Evolutionary conservation across 2,797 vertebrate species (phyloP).

Genomic region (Champsocephalus esox): DNA sequence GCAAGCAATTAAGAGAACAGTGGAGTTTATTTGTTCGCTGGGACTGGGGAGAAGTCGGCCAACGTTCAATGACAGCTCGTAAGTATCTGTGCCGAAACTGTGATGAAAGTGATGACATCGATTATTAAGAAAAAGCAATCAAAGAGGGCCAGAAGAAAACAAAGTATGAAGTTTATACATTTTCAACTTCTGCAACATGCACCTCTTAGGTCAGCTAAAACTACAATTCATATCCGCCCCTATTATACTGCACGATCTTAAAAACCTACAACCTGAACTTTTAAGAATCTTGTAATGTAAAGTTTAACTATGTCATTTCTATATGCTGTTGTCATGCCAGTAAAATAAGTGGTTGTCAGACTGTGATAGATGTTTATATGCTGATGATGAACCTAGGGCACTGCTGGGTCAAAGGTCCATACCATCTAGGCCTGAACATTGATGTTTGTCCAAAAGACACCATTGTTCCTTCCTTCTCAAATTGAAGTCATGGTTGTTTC

Average conservation of each 20-base stretch:
- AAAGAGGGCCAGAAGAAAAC: constrained; percentile 3
- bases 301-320: constrained; percentile 3
- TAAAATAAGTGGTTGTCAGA: constrained; percentile 3
- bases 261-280: constrained; percentile 2
- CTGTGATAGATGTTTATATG: not conserved
- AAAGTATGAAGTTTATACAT: not conserved
- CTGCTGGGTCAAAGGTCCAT: not conserved
- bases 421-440: no score
- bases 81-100: constrained; percentile 12
- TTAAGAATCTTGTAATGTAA: constrained; percentile 3
- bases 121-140: not conserved
- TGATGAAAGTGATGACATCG: constrained; percentile 5
- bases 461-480: no score
- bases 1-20: constrained; percentile 32
- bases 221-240: not conserved
- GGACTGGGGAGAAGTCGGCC: constrained; percentile 31
- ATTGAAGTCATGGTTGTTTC: no score
- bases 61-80: constrained; percentile 36
- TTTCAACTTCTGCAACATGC: not conserved
- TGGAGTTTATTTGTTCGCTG: constrained; percentile 38
- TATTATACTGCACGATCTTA: not conserved
- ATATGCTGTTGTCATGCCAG: constrained; percentile 7
- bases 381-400: not conserved
- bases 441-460: no score
- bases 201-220: not conserved